Evolutionary conservation across 1,140 invertebrate genomes (phyloP).

Genomic region (Drosophila albomicans): DNA sequence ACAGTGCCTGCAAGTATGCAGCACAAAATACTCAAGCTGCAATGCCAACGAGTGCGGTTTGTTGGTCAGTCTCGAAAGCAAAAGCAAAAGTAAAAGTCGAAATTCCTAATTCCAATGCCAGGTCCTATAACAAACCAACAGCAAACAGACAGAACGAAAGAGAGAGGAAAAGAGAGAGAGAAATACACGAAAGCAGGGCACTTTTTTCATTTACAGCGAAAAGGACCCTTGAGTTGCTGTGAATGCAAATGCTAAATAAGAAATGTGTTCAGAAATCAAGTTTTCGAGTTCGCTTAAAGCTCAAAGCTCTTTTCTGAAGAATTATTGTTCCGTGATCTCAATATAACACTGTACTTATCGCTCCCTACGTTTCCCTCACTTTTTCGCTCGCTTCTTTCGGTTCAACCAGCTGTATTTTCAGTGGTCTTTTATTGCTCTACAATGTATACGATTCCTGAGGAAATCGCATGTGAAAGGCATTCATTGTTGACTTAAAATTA

Average conservation of each 20-base stretch:
- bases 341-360: no score
- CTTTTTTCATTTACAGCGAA: background rate
- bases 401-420: constrained; percentile 8
- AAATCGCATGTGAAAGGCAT: constrained; percentile 24
- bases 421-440: constrained; percentile 1
- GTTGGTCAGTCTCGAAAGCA: constrained; percentile 7
- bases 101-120: constrained; percentile 6
- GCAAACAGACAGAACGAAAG: background rate
- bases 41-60: constrained; percentile 20
- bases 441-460: background rate
- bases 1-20: constrained; percentile 27
- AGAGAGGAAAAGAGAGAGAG: background rate
- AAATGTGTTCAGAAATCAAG: no score
- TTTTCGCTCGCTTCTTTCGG: background rate
- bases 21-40: constrained; percentile 1
- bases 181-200: background rate
- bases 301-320: no score
- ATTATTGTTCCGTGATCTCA: no score
- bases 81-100: constrained; percentile 7
- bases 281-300: no score
- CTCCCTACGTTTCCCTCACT: background rate
- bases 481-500: constrained; percentile 15
- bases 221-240: background rate
- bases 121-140: background rate
- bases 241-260: background rate